Evolutionary conservation across 2,113 vertebrate genomes (phyloP), one percentile per base, ranked within the genome.

Genomic region (Aspiorhynchus laticeps): DNA sequence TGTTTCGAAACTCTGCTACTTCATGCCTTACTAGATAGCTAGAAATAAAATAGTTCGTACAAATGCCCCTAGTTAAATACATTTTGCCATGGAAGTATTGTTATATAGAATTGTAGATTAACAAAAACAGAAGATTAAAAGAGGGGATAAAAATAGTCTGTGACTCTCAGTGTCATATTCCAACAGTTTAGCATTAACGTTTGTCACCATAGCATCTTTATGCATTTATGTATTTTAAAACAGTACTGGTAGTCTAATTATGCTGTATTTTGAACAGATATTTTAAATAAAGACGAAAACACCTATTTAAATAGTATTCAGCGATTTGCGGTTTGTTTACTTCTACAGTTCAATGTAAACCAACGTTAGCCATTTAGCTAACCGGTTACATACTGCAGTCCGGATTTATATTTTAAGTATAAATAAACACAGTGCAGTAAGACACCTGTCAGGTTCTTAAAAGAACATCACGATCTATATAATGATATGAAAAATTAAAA

Each of bases 101-200:
- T 59, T 38, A 38, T 11, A 61, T 36, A 73, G 21, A 59, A 26
- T 7, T 80, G 19, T 38, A 63, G 7, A 63, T 38, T 15, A 38
- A 61, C 33, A 65, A 2, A 5, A 11, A 43, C 59, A 46, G 7
- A 38, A 19, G 24, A 63, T 63, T 80, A 81, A 80, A 80, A 65
- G 6, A 28, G 7, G 14, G 36, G 59, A 43, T 65, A 65, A 65
- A 80, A 81, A 81, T 81, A 81, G 59, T 24, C n/a, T 81, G 79
- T 15, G 21, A 24, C 53, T 28, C 14, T 33, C 17, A 67, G 81
- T 83, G 80, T 71, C 81, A 51, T 33, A 71, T 83, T 83, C 61
- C 65, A 61, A 82, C 36, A 71, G 10, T 83, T 71, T 51, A 71
- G 43, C 48, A 0, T 4, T 15, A 51, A 36, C 80, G 19, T 82